Base-by-base conservation (phyloP, 2,113 vertebrate genomes). In the Atrichornis clamosus region DNA sequence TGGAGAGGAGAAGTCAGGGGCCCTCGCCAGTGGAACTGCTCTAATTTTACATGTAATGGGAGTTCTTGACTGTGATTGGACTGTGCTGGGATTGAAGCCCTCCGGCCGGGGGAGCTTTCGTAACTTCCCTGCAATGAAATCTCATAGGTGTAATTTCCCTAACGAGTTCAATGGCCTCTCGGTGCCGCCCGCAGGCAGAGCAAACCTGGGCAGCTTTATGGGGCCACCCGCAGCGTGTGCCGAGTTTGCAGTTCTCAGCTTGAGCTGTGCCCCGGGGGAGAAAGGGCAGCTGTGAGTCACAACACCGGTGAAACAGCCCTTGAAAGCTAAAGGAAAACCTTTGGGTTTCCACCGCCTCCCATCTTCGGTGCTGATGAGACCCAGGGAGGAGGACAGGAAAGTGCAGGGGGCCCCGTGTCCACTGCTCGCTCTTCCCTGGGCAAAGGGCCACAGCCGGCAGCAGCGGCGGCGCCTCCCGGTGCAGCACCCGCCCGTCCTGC, bases 211-310 rank as follows among this genome's bases (percentile, higher is more conserved):
- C 1, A 9, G 46, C 30, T 78, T 70, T 41, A 4, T 5, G 1
- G 6, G 59, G 56, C 77, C 2, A 10, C 73, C 72, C 0, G 0
- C 32, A 24, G 37, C 1, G 0, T 37, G 73, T 27, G 5, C 46
- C 0, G 6, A 64, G 59, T 28, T 62, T 52, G 35, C 49, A 22
- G 64, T 8, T 78, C 50, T 87, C 64, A 42, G 55, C 59, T 49
- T 11, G 4, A 39, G 21, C 13, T 46, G 28, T 17, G 10, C 83
- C 37, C 32, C 1, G 0, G 14, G 24, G 30, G 7, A 35, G 9
- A 35, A 14, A 5, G 27, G 5, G 16, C 1, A 0, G 35, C 15
- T 70, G 47, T 60, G 32, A 4, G n/a, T 62, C 7, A 3, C 64
- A 33, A 35, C 59, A 56, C 26, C 46, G 74, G 58, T 15, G 56